Base-by-base conservation (phyloP, 2,797 vertebrate species). In the Acipenser oxyrinchus region DNA sequence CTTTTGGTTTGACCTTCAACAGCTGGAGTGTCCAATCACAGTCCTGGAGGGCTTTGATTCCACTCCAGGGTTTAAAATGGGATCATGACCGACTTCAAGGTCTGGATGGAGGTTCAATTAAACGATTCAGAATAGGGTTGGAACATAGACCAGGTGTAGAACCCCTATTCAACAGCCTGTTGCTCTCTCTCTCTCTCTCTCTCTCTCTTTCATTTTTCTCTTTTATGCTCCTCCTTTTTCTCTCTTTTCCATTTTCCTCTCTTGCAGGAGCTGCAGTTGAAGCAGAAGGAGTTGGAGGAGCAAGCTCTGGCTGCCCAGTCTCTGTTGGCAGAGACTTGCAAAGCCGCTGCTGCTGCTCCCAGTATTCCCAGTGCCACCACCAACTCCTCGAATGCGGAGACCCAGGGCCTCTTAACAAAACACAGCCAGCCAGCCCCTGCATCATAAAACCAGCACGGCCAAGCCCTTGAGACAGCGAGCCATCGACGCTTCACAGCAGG, bases 201-300 rank as follows among this genome's bases (percentile, higher is more conserved):
- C 23, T 37, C 23, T n/a, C 23, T 37, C 23, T 37, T 37, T 37
- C 23, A n/a, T 55, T 48, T 37, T 37, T 37, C 23, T 37, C 4
- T 37, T 37, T 15, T 6, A 9, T 9, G 13, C 62, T 18, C n/a
- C 62, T 10, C 13, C 37, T 37, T 3, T 37, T 37, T 37, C 15
- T 37, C 23, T 23, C 2, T 37, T 2, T 37, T 37, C 23, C 23
- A 37, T 37, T 37, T 37, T 37, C 6, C n/a, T 55, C n/a, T 48
- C 57, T 51, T 4, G 4, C 74, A 87, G 83, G 77, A 69, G 59
- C 74, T 86, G 69, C 77, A 81, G 61, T 73, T 79, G 72, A 82
- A 77, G 63, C 81, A 84, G 67, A 78, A 77, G 69, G 81, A 83
- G 67, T 70, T 83, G 60, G 83, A 86, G 64, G 76, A 78, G 61